A percentile compares a stretch with the other conserved stretches of the same genome.
Conservation (phyloP, 2,113 vertebrate genomes). For the Glareola pratincola region DNA sequence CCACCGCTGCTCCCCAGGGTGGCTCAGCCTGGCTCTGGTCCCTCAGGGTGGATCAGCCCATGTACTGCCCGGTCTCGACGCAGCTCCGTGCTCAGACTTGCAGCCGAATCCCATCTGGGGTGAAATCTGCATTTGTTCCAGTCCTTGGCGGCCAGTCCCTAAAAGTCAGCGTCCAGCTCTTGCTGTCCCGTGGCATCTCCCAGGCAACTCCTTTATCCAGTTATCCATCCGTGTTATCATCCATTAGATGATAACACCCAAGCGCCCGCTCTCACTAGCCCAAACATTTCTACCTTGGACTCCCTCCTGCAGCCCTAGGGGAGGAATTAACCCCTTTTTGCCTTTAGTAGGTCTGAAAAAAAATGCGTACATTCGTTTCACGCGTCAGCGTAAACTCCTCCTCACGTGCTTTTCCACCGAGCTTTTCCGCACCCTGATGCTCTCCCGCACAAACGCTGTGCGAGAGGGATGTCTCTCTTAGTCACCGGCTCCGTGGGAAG, state of each 20-base stretch:
- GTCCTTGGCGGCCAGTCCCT: neutral
- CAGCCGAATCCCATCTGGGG: neutral
- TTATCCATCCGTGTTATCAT: neutral
- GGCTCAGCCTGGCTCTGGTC: neutral
- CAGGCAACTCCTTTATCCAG: neutral
- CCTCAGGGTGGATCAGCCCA: neutral
- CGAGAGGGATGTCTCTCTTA: neutral
- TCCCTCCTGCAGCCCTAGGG: neutral
- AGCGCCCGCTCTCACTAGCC: neutral
- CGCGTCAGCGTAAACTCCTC: rapidly evolving
- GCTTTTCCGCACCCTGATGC: neutral
- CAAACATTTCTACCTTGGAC: rapidly evolving
- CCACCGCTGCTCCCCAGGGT: rapidly evolving
- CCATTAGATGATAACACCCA: neutral
- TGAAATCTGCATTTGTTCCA: neutral
- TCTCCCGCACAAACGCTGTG: neutral
- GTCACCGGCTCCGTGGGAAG: constrained; percentile 21
- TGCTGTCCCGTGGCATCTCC: neutral
- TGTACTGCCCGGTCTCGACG: rapidly evolving
- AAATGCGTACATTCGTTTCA: rapidly evolving
- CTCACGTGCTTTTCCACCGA: neutral
- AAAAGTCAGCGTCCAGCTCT: neutral
- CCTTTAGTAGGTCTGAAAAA: neutral
- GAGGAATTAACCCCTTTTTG: neutral
- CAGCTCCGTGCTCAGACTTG: rapidly evolving